Conservation (phyloP, 1,140 invertebrate species). For the Penaeus chinensis region DNA sequence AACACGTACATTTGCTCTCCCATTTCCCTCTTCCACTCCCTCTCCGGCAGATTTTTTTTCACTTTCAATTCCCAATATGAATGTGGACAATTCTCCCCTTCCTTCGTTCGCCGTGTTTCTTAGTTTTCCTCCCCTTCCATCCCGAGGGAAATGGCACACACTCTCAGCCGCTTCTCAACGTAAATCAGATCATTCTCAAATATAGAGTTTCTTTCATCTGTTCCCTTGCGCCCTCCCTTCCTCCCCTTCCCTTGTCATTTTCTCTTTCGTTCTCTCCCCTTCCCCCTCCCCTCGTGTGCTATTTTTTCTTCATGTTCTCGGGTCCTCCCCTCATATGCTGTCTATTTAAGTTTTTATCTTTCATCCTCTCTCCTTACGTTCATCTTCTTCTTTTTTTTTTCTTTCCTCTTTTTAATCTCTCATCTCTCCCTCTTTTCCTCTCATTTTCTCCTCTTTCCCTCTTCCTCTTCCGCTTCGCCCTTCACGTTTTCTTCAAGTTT, state of each 20-base stretch:
- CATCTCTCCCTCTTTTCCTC: background rate
- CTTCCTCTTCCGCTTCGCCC: background rate
- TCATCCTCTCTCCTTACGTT: background rate
- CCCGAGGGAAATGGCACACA: background rate
- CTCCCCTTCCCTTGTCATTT: background rate
- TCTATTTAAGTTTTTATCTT: too few species aligned
- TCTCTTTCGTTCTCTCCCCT: background rate
- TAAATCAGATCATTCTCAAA: too few species aligned
- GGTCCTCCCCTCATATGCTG: too few species aligned
- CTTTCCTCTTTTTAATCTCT: background rate
- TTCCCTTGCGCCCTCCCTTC: background rate
- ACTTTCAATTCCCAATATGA: background rate
- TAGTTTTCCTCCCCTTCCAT: background rate
- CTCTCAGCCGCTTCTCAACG: too few species aligned
- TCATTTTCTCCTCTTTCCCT: background rate
- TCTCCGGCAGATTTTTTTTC: background rate
- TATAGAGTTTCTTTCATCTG: too few species aligned
- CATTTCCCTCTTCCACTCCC: background rate
- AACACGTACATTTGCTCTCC: too few species aligned
- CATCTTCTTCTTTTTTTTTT: background rate
- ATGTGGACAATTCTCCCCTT: background rate
- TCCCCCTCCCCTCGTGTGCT: background rate
- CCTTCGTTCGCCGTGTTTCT: background rate
- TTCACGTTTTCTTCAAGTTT: background rate
- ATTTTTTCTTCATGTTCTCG: too few species aligned